phyloP scores from a whole-genome alignment of 2,888 invertebrate species.

The Callosobruchus maculatus region DNA sequence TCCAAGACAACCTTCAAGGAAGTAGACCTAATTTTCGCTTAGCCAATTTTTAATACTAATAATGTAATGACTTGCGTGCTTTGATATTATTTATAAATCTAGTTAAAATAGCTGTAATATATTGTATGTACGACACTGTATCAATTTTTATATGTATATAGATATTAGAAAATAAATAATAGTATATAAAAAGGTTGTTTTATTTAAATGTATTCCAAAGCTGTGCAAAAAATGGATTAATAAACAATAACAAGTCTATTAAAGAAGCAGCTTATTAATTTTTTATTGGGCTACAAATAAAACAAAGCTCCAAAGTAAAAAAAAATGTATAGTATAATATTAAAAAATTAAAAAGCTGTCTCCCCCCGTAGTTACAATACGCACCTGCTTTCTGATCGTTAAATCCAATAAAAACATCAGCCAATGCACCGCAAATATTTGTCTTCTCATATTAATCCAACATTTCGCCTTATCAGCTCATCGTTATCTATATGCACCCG shows the following conservation, averaged over 20 bases:
- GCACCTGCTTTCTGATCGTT: not conserved
- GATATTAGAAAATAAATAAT: not conserved
- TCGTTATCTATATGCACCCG: not conserved
- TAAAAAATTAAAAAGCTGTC: too few relatives aligned
- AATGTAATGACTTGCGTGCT: not conserved
- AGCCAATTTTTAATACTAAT: not conserved
- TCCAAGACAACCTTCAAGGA: slow-evolving; percentile 9
- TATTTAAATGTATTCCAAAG: too few relatives aligned
- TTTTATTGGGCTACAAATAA: too few relatives aligned
- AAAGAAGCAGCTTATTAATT: too few relatives aligned
- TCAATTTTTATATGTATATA: not conserved
- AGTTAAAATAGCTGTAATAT: not conserved
- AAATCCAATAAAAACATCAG: not conserved
- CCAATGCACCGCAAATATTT: not conserved
- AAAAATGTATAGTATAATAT: too few relatives aligned
- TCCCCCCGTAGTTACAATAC: too few relatives aligned
- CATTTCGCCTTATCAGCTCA: not conserved
- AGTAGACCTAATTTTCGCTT: slow-evolving; percentile 1
- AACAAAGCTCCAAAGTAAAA: too few relatives aligned
- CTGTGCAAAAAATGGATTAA: too few relatives aligned
- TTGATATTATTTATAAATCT: not conserved
- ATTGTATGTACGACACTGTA: not conserved
- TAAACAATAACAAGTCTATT: too few relatives aligned
- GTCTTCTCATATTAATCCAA: not conserved
- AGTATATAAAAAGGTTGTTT: not conserved